These are phyloP conservation scores for Bagarius yarrelli DNA, from an alignment of 2,113 vertebrate genomes.

Conservation along the genomic window DNA sequence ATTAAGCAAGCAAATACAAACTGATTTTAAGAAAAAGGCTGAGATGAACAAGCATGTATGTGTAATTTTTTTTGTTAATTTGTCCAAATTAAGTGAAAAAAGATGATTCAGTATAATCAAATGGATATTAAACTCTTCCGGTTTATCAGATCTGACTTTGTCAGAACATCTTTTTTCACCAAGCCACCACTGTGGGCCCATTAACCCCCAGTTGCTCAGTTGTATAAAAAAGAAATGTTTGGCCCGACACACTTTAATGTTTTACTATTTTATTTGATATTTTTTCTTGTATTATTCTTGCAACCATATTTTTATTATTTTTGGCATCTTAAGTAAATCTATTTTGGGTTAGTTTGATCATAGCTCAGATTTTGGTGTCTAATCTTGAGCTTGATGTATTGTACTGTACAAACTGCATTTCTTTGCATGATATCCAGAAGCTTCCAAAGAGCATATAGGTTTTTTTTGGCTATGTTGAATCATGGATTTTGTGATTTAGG, in stretches of 20 bases:
- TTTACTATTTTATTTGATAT: neutral
- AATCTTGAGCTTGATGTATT: neutral
- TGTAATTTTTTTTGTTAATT: conserved; percentile 5
- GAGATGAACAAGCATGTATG: conserved; percentile 2
- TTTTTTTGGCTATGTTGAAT: too few species aligned
- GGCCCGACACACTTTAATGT: too few species aligned
- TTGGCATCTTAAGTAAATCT: neutral
- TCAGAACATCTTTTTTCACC: neutral
- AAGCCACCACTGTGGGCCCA: too few species aligned
- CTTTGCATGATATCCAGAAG: neutral
- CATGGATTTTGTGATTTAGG: too few species aligned
- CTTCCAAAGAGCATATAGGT: too few species aligned
- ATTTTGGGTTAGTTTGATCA: neutral
- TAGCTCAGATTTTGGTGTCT: neutral
- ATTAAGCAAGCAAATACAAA: conserved; percentile 32
- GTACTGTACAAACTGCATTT: too few species aligned
- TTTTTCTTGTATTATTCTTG: neutral
- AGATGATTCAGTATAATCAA: neutral
- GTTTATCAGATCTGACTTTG: neutral
- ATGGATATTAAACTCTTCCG: neutral
- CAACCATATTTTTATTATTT: neutral
- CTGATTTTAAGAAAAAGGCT: conserved; percentile 7
- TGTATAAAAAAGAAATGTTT: neutral
- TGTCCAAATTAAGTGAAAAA: neutral
- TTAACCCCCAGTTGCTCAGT: too few species aligned